phyloP scores from a whole-genome alignment of 2,797 vertebrate species.

The Enteromius mattozi region DNA sequence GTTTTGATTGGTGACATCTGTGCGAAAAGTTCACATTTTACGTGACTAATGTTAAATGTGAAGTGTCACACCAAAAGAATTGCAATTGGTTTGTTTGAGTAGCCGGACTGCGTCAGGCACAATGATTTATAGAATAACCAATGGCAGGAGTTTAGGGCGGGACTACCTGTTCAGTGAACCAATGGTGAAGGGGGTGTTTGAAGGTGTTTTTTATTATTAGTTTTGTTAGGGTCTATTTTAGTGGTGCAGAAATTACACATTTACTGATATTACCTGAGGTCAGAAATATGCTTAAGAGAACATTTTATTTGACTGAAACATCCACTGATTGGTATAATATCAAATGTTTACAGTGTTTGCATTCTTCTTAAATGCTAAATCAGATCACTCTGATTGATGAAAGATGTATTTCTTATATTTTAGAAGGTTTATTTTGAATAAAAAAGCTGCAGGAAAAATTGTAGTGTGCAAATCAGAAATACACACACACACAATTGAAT shows the following conservation, averaged over 20 bases:
- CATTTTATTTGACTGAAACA: neutral
- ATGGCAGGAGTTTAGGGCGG: neutral
- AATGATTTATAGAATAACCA: neutral
- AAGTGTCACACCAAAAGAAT: neutral
- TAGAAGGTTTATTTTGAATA: neutral
- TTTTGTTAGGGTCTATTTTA: neutral
- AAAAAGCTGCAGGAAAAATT: neutral
- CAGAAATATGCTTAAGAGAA: neutral
- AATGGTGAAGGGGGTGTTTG: neutral
- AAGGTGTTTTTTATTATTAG: neutral
- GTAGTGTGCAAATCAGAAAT: neutral
- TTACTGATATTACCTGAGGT: neutral
- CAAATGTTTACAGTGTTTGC: neutral
- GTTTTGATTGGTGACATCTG: neutral
- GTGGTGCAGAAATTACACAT: neutral
- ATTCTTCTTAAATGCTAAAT: neutral
- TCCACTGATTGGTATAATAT: neutral
- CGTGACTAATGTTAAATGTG: neutral
- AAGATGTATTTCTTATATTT: neutral
- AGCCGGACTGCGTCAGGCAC: neutral
- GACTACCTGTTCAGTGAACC: neutral
- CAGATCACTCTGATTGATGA: neutral
- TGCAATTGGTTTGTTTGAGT: neutral
- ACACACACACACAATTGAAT: neutral
- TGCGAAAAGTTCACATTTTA: neutral